Evolutionary conservation across 2,888 invertebrate genomes (phyloP), one percentile per base, ranked within the genome.

Genomic region (Dendrolimus houi): DNA sequence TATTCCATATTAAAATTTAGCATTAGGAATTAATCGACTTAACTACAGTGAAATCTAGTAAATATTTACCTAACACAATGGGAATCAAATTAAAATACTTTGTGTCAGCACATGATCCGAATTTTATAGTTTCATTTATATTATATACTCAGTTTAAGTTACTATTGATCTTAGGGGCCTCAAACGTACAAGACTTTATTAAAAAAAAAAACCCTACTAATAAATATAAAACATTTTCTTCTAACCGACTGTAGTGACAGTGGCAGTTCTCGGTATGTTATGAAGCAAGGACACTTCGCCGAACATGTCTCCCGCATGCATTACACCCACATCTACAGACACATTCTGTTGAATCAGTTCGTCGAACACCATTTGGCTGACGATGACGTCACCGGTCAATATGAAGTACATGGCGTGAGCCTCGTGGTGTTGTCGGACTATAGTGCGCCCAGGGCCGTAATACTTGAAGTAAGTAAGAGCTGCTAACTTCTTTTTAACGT

Each of bases 241-340:
- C 79, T 82, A 66, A 93, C 93, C 91, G 58, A 72, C 69, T 41
- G 93, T 93, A 9, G 90, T 89, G 58, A 92, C 91, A 0, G 94
- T 94, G 14, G 93, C 93, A 8, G 92, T 92, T 70, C 94, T 87
- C 7, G 89, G 89, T 54, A 93, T 91, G 40, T 89, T 88, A 64
- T 94, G 93, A 56, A 94, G 72, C 52, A 94, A 74, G 0, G 94
- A 93, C 12, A 94, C 91, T 77, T 94, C 94, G 0, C 94, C 95
- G 66, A 94, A 94, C 87, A 92, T 92, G 57, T 92, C 92, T 0
- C 94, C 94, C 0, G 91, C 63, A 40, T 86, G 87, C 79, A 94
- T 86, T 0, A 71, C 72, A 7, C 92, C 92, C 9, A 92, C 78
- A 13, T 92, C 90, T 14, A 86, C 78, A 0, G 87, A 87, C 1